A percentile compares a stretch with the other conserved stretches of the same genome.
These are phyloP conservation scores for Pseudorectes ferrugineus DNA, from an alignment of 2,113 vertebrate species.

Conservation along the genomic window DNA sequence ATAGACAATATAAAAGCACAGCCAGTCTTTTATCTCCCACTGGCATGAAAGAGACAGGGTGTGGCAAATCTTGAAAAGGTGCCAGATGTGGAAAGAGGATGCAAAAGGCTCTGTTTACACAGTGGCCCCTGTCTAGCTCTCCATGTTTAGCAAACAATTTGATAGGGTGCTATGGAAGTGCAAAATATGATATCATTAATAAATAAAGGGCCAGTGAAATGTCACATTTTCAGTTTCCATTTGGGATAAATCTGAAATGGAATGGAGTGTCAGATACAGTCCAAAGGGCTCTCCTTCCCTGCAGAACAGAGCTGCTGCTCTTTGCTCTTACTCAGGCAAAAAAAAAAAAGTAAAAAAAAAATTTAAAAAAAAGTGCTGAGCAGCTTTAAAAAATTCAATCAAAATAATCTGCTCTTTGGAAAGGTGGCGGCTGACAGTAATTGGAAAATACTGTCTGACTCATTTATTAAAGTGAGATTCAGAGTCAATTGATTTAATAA, in stretches of 20 bases:
- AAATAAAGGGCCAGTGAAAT: constrained; percentile 32
- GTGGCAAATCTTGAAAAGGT: not conserved
- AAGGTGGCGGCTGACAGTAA: constrained; percentile 78
- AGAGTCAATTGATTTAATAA: constrained; percentile 80
- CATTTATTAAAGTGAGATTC: constrained; percentile 81
- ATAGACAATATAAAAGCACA: not conserved
- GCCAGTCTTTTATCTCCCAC: not conserved
- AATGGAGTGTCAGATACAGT: constrained; percentile 10
- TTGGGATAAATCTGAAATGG: constrained; percentile 40
- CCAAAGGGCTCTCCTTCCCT: not conserved
- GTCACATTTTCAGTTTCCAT: constrained; percentile 41
- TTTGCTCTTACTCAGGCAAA: not conserved
- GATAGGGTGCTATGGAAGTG: constrained; percentile 18
- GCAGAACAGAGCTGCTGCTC: constrained; percentile 33
- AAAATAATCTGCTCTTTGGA: constrained; percentile 72
- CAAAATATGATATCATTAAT: constrained; percentile 35
- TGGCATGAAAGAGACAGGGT: not conserved
- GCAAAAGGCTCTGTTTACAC: constrained; percentile 1
- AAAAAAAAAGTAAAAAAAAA: not conserved
- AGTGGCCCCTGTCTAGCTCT: not conserved
- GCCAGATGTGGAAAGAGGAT: not conserved
- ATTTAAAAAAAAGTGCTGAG: constrained; percentile 45
- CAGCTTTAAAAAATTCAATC: constrained; percentile 73
- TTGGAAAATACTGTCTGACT: constrained; percentile 77
- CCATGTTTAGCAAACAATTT: not conserved